Base-by-base conservation (phyloP, 2,113 vertebrate genomes). In the Macrotus californicus region DNA sequence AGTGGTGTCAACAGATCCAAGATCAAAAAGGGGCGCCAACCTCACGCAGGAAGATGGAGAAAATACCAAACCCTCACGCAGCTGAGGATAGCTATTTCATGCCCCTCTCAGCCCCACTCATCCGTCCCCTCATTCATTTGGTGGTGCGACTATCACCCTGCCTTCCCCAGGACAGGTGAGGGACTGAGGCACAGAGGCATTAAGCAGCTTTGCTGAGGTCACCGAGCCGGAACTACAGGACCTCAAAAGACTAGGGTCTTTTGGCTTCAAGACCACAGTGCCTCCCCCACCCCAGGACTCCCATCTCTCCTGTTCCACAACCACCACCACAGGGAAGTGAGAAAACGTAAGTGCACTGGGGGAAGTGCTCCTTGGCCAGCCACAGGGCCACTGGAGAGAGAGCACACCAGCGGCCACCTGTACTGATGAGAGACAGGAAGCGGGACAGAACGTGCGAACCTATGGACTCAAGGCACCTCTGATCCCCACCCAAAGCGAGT, bases 81-180 rank as follows among this genome's bases (percentile, higher is more conserved):
- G 19, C 59, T 12, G 3, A n/a, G 6, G 70, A 61, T 2, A 21
- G n/a, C 0, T 9, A 21, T 18, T 5, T 13, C 50, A 19, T 0
- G 4, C 34, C 4, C 34, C 70, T 24, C 36, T 36, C 7, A 2
- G 29, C n/a, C 36, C 29, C 5, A 14, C 36, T 50, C 56, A 8
- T 22, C 29, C n/a, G 14, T 16, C 41, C 24, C 24, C 31, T 31
- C 83, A 8, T 54, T 85, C 61, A 46, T 7, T 52, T 31, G 1
- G 61, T 34, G 8, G 34, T 43, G 15, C 21, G 21, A 29, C 64
- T 50, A 52, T 26, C 79, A 79, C 24, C 2, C 50, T 41, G 41
- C 43, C 6, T 36, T 36, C 69, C 3, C 1, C 0, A 4, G 39
- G 50, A 64, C 12, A 9, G 43, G 67, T 52, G 43, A 66, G 8